Conservation (phyloP, 2,113 vertebrate genomes). For the Dryoscopus gambensis region DNA sequence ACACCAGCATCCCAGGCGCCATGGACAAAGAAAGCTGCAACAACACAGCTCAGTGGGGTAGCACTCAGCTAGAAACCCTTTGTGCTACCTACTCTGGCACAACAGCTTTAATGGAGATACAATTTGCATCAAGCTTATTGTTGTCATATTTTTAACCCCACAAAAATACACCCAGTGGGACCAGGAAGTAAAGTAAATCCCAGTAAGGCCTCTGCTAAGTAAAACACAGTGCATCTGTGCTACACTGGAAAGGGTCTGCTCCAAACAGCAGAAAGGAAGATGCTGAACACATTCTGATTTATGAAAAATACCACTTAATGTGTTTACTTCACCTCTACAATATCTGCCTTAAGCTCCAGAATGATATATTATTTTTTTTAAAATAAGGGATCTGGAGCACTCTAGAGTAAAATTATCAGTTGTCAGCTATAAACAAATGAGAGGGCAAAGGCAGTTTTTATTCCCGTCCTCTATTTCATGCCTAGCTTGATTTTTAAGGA, state of each 20-base stretch:
- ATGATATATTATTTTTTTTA: not conserved
- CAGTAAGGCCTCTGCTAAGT: not conserved
- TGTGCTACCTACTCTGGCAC: constrained; percentile 17
- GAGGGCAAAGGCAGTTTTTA: not conserved
- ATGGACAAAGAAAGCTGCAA: not conserved
- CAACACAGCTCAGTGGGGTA: not conserved
- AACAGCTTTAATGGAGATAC: not conserved
- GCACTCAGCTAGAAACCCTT: constrained; percentile 9
- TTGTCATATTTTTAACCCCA: not conserved
- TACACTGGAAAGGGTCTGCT: not conserved
- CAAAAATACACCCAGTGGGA: not conserved
- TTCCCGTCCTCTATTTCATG: not conserved
- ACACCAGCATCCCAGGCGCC: not conserved
- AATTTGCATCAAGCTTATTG: not conserved
- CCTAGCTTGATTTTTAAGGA: not conserved
- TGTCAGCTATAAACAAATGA: not conserved
- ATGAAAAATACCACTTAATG: not conserved
- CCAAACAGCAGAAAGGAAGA: not conserved
- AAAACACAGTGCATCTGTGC: not conserved
- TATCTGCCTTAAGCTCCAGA: not conserved
- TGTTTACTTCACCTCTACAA: not conserved
- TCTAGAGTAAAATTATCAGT: not conserved
- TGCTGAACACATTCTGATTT: not conserved
- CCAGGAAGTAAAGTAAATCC: not conserved
- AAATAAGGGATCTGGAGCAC: not conserved